Evolutionary conservation across 2,113 vertebrate species (phyloP).

Genomic region (Oryzias woworae): DNA sequence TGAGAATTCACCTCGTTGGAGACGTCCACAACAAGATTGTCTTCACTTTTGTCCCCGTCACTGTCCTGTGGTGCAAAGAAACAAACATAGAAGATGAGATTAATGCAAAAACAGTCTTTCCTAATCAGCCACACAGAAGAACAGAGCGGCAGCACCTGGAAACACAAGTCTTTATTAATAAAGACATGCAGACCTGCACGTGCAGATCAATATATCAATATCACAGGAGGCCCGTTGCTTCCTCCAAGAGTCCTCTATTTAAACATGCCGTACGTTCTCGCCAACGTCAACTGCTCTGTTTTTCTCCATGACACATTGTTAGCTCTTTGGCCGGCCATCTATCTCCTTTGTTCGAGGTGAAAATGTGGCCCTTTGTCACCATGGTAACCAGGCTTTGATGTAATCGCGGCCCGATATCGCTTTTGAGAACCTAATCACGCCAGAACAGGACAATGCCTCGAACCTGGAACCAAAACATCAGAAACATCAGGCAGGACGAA

Average conservation of each 20-base stretch:
- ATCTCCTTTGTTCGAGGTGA: constrained; percentile 53
- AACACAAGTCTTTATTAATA: constrained; percentile 32
- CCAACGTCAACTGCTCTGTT: constrained; percentile 33
- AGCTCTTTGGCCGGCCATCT: constrained; percentile 31
- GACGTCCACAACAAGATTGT: constrained; percentile 74
- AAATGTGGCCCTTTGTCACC: constrained; percentile 77
- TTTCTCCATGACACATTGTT: constrained; percentile 30
- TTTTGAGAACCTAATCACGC: constrained; percentile 71
- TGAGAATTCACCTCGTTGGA: constrained; percentile 65
- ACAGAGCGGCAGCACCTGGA: neutral
- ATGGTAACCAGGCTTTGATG: constrained; percentile 79
- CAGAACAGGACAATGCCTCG: constrained; percentile 46
- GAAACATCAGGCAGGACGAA: neutral
- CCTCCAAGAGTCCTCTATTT: constrained; percentile 31
- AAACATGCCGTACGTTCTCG: constrained; percentile 33
- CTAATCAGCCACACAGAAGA: neutral
- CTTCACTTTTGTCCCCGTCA: constrained; percentile 74
- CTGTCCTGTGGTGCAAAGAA: constrained; percentile 61
- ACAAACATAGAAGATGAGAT: neutral
- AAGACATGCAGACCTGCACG: constrained; percentile 21
- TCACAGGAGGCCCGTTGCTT: constrained; percentile 32
- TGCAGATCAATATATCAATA: constrained; percentile 61
- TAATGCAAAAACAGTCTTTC: neutral
- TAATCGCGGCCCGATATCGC: constrained; percentile 73
- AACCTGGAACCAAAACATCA: constrained; percentile 32